Evolutionary conservation across 1,140 invertebrate species (phyloP).

Genomic region (Oryctes rhinoceros): DNA sequence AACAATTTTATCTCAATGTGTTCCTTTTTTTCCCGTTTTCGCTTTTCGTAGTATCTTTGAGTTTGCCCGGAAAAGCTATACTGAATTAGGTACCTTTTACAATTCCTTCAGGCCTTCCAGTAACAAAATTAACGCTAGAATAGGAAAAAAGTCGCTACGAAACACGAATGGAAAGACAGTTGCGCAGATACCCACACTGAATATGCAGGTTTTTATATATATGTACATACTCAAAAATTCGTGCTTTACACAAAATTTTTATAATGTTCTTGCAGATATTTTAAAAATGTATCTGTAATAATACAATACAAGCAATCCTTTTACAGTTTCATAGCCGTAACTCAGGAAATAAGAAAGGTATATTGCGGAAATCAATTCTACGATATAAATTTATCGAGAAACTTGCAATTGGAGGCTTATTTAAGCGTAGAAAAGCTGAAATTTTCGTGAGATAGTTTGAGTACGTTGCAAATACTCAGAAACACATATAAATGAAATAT

Average conservation of each 20-base stretch:
- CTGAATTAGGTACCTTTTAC: conserved; percentile 1
- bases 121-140: conserved; percentile 15
- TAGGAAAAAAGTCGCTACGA: neutral
- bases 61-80: neutral
- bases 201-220: neutral
- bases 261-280: neutral
- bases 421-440: too few species aligned
- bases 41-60: neutral
- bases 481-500: too few species aligned
- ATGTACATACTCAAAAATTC: neutral
- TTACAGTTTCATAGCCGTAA: too few species aligned
- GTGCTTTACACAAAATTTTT: too few species aligned
- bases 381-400: too few species aligned
- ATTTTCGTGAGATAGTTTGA: too few species aligned
- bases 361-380: too few species aligned
- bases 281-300: neutral
- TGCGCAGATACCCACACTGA: neutral
- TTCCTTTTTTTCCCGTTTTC: too few species aligned
- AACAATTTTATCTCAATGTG: neutral
- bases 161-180: neutral
- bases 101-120: neutral
- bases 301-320: too few species aligned
- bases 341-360: too few species aligned
- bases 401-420: too few species aligned
- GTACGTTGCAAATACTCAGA: too few species aligned